Base-by-base conservation (phyloP, 2,797 vertebrate genomes). In the Taeniopygia guttata region DNA sequence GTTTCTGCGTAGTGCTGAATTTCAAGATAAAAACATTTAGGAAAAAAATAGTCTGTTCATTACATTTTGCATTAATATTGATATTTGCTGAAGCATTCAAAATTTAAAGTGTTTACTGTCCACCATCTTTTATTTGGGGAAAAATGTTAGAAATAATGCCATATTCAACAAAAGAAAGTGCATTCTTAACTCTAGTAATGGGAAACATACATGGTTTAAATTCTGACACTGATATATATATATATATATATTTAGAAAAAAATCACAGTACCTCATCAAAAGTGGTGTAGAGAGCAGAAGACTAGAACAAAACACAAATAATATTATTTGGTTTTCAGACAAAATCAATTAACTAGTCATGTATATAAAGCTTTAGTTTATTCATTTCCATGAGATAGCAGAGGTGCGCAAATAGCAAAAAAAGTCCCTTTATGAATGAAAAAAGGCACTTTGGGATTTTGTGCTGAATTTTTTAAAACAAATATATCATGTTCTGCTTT, bases 201-300 rank as follows among this genome's bases (percentile, higher is more conserved):
- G 30, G 51, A 83, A 93, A 74, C 7, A 55, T 5, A 9, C 8
- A 45, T 5, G 6, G 20, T 29, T 87, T 64, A 63, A 67, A 92
- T 88, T 64, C 40, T 78, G 49, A 64, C 62, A 54, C 2, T 26
- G 25, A 54, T 38, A 60, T n/a, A n/a, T n/a, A n/a, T n/a, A n/a
- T n/a, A n/a, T n/a, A n/a, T n/a, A n/a, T n/a, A n/a, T 20, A 66
- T 51, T 27, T 21, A 4, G 38, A 22, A 10, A n/a, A 56, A 48
- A 36, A 67, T 27, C 43, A n/a, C 42, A 27, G 13, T 97, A 98
- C 98, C 94, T 98, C 98, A 96, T 98, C 98, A 1, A 98, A 97
- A 63, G 98, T 98, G 38, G 98, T 98, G 43, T 98, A 98, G 30
- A 98, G 93, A 91, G 95, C 87, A 54, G 97, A 97, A 82, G 98